These are phyloP conservation scores for Vultur gryphus DNA, from an alignment of 2,797 vertebrate genomes.

Conservation along the genomic window DNA sequence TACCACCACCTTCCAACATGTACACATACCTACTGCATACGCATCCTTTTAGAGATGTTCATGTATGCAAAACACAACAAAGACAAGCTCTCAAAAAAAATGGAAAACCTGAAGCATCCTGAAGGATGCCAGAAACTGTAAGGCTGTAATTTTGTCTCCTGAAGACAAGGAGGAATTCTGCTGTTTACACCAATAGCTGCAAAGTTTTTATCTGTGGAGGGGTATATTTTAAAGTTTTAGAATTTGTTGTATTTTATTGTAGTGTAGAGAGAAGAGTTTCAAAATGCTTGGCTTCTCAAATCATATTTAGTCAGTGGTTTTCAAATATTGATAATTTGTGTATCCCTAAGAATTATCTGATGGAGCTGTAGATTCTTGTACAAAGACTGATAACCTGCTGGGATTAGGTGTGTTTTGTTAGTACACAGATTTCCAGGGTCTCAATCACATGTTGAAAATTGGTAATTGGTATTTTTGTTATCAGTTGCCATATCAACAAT, in stretches of 20 bases:
- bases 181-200: background rate
- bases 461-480: background rate
- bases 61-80: background rate
- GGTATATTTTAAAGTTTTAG: background rate
- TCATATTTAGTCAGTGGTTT: background rate
- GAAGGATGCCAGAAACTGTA: background rate
- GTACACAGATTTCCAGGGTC: background rate
- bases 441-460: background rate
- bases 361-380: background rate
- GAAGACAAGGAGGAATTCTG: background rate
- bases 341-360: background rate
- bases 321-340: background rate
- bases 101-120: background rate
- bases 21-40: accelerated
- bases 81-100: background rate
- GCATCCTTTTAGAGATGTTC: background rate
- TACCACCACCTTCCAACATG: background rate
- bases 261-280: background rate
- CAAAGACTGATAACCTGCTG: background rate
- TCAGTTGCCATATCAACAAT: background rate
- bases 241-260: background rate
- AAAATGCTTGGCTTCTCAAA: background rate
- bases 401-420: background rate
- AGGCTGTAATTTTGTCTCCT: background rate
- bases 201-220: background rate